Base-by-base conservation (phyloP, 2,888 invertebrate species). In the Lottia scabra region DNA sequence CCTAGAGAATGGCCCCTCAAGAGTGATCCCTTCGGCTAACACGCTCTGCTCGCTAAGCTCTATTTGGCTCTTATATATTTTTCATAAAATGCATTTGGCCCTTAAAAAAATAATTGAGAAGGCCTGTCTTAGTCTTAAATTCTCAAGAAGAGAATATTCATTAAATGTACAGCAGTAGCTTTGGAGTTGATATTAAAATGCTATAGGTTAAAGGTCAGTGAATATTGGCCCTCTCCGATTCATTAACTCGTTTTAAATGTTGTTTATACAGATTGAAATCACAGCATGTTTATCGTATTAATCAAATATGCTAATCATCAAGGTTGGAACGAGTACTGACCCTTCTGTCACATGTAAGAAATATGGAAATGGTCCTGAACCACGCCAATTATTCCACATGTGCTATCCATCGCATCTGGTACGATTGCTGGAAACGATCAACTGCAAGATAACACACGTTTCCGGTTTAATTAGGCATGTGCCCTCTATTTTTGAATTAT, bases 281-380 rank as follows among this genome's bases (percentile, higher is more conserved):
- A 56, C 2, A 23, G 19, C 56, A 38, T 38, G 38, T 56, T 56
- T 56, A 56, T 56, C 19, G 56, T 56, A 56, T 56, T 56, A 23
- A 56, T 56, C 56, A 23, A 56, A 56, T 56, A 56, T 56, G 56
- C 56, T 56, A 56, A 23, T 23, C 56, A 56, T 56, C 56, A 56
- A 56, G 23, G 23, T 56, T 56, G 23, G 10, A 56, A 12, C 12
- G 10, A 56, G 19, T 23, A 12, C 19, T 23, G 23, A 56, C 56
- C 56, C 56, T 56, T 56, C 19, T 38, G 23, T 23, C 56, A 56
- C 19, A 15, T 56, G 56, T 56, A 56, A 23, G 23, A 19, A 10
- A 56, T 56, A 23, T 56, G 19, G 23, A 56, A 23, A 56, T 56
- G 19, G 56, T 15, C 56, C 12, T 12, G 56, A 13, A 56, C 56